Percentiles rank a stretch among this genome's conserved stretches.
Evolutionary conservation across 2,797 vertebrate genomes (phyloP).

Genomic region (Fistularia commersonii): DNA sequence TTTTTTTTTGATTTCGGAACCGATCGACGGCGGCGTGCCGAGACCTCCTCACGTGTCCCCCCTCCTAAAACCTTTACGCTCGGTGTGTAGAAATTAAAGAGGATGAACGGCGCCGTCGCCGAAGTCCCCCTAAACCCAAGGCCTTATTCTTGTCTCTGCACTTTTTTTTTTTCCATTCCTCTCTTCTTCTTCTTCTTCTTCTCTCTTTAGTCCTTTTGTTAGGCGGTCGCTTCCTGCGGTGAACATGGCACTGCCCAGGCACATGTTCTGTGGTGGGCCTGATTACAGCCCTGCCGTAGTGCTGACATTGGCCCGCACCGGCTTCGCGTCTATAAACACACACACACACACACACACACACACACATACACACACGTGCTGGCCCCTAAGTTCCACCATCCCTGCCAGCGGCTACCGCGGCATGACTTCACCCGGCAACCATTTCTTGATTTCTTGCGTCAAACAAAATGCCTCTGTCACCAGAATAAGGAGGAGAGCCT

Average conservation of each 20-base stretch:
- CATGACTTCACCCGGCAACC: conserved; percentile 79
- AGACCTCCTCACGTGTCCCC: too few relatives aligned
- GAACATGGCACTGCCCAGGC: conserved; percentile 67
- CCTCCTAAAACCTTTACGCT: too few relatives aligned
- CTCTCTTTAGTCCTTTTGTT: conserved; percentile 57
- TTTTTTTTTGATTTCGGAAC: too few relatives aligned
- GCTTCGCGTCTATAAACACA: conserved; percentile 71
- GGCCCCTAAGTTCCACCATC: conserved; percentile 70
- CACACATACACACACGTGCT: conserved; percentile 23
- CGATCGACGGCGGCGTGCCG: too few relatives aligned
- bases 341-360: conserved; percentile 39
- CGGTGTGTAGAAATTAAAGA: too few relatives aligned
- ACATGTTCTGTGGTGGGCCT: conserved; percentile 73
- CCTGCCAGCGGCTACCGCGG: conserved; percentile 75
- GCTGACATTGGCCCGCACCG: conserved; percentile 75
- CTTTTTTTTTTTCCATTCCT: conserved; percentile 23
- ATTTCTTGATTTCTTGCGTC: conserved; percentile 57
- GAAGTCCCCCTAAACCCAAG: too few relatives aligned
- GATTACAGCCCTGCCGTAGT: conserved; percentile 77
- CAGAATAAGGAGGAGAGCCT: conserved; percentile 62
- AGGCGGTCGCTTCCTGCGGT: conserved; percentile 67
- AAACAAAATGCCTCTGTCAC: conserved; percentile 84
- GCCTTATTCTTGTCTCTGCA: conserved; percentile 28
- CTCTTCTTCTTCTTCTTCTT: conserved; percentile 16
- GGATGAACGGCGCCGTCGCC: too few relatives aligned